phyloP scores from a whole-genome alignment of 2,113 vertebrate genomes.

The Myrmophylax atrothorax region DNA sequence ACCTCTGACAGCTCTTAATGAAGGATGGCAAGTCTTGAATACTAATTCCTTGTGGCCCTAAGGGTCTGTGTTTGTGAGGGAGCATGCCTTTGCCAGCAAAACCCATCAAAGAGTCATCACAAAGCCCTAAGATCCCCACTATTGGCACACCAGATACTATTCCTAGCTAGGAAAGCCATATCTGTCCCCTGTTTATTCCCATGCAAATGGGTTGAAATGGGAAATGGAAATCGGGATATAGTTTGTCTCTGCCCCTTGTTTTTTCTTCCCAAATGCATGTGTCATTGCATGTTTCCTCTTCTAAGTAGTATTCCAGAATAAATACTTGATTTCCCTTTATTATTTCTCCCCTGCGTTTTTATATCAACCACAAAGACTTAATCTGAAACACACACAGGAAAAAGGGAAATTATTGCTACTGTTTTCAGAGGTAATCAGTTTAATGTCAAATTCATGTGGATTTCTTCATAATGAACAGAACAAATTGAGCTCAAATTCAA shows the following conservation, averaged over 20 bases:
- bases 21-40: neutral
- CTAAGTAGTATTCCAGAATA: neutral
- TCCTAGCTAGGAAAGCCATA: neutral
- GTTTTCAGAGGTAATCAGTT: slow-evolving; percentile 63
- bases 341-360: slow-evolving; percentile 51
- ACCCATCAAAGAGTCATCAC: neutral
- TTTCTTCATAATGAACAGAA: slow-evolving; percentile 68
- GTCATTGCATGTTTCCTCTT: neutral
- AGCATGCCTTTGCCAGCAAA: neutral
- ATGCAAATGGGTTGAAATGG: neutral
- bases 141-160: neutral
- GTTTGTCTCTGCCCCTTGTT: neutral
- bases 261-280: neutral
- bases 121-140: neutral
- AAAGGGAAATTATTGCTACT: slow-evolving; percentile 44
- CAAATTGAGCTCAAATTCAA: slow-evolving; percentile 65
- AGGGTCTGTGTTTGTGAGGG: neutral
- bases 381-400: slow-evolving; percentile 60
- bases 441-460: slow-evolving; percentile 65
- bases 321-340: slow-evolving; percentile 37
- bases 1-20: neutral
- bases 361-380: slow-evolving; percentile 53
- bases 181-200: neutral
- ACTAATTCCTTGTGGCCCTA: neutral
- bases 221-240: neutral